A percentile compares a stretch with the other conserved stretches of the same genome.
phyloP scores from a whole-genome alignment of 2,888 invertebrate species.

The Mesorhabditis spiculigera region DNA sequence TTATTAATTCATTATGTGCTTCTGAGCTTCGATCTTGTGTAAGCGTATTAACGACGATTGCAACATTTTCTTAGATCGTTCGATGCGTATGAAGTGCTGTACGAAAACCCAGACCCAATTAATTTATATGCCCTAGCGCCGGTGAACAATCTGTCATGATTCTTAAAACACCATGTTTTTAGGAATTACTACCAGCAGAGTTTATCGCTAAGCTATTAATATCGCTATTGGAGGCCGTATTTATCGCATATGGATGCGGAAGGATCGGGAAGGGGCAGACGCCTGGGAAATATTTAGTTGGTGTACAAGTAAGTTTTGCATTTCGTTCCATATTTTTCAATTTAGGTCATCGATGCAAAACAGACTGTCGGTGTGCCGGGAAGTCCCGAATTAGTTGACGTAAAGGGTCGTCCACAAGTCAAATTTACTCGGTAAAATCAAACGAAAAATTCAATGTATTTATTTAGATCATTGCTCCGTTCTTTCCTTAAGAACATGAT shows the following conservation, averaged over 20 bases:
- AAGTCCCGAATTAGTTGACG: no score
- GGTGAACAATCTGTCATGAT: no score
- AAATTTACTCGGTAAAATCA: neutral
- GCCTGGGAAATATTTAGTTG: neutral
- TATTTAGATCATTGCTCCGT: constrained; percentile 45
- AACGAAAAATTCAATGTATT: neutral
- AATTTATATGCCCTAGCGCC: no score
- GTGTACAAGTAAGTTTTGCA: neutral
- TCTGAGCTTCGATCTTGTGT: neutral
- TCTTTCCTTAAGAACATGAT: constrained; percentile 52
- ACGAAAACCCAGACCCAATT: neutral
- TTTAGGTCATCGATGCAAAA: no score
- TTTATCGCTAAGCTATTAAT: neutral
- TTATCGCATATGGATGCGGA: neutral
- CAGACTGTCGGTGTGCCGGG: no score
- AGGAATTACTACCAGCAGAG: neutral
- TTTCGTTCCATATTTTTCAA: no score
- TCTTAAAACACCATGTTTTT: neutral
- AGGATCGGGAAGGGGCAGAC: neutral
- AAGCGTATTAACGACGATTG: neutral
- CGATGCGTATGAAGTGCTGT: neutral
- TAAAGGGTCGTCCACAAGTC: neutral
- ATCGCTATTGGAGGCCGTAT: neutral
- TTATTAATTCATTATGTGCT: neutral
- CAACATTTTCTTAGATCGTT: neutral